Base-by-base conservation (phyloP, 2,797 vertebrate genomes). In the Takifugu rubripes region DNA sequence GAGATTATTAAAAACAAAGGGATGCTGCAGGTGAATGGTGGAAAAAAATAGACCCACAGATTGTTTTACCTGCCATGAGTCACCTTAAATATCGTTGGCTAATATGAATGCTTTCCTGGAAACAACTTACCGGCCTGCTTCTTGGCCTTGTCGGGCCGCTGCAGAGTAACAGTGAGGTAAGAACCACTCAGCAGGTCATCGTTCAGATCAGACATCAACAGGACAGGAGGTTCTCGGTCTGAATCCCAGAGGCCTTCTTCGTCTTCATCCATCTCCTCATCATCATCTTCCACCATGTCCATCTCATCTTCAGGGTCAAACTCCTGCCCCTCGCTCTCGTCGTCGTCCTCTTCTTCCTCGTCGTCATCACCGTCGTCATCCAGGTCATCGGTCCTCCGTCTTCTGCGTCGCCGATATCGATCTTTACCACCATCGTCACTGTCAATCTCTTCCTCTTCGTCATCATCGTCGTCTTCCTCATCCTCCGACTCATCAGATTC, bases 131-230 rank as follows among this genome's bases (percentile, higher is more conserved):
- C 94, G 51, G 93, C 88, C 12, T 89, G 87, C 16, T 78, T 85
- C 61, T 78, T 88, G 59, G 90, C 75, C 90, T 94, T 95, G 84
- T 95, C 92, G 74, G 94, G 92, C 73, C 92, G 92, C 86, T 99
- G 97, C 5, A 99, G 91, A 0, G 96, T 99, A 59, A 99, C 97
- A 0, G 96, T 99, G 83, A 97, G 92, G 83, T 97, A 99, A 75
- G 96, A 96, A 59, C 95, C 94, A 10, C 93, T 94, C 61, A 97
- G 91, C 72, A 91, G 83, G 61, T 93, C 92, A 12, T 93, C 92
- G 5, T 77, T 92, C n/a, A 92, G 83, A 61, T 93, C 92, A 0
- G 92, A 92, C 63, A 93, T 87, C 27, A 93, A 75, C 10, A 93
- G 87, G 17, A 93, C 91, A 0, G 92, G 92, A 0, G 92, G 92